These are phyloP conservation scores for Hemiscyllium ocellatum DNA, from an alignment of 2,113 vertebrate genomes.

Conservation along the genomic window DNA sequence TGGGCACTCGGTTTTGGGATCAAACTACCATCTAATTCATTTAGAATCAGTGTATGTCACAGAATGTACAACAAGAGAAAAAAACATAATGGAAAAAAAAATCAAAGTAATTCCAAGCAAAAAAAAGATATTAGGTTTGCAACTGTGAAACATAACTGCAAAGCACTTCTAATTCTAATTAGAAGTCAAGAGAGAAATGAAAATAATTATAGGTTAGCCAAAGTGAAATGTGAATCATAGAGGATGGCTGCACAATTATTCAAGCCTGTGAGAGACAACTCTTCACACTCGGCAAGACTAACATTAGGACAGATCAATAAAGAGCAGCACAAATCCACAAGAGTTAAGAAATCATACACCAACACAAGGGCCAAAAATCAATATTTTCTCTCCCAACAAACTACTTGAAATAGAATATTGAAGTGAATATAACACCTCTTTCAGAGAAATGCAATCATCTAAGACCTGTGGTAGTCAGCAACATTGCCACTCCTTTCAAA, in stretches of 20 bases:
- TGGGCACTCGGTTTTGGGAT: too few relatives aligned
- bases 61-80: not conserved
- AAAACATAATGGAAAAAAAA: not conserved
- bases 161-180: constrained; percentile 16
- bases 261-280: not conserved
- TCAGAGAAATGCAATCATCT: constrained; percentile 30
- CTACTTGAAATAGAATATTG: constrained; percentile 45
- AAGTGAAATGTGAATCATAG: not conserved
- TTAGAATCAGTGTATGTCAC: not conserved
- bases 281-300: constrained; percentile 41
- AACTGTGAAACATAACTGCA: not conserved
- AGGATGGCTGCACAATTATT: constrained; percentile 13
- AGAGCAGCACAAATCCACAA: constrained; percentile 46
- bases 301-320: constrained; percentile 47
- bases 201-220: not conserved
- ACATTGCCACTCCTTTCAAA: not conserved
- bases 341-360: constrained; percentile 48
- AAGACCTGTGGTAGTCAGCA: not conserved
- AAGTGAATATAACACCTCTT: constrained; percentile 45
- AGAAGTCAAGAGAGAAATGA: not conserved
- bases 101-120: not conserved
- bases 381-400: constrained; percentile 39
- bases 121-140: not conserved
- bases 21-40: not conserved
- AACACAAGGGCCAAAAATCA: constrained; percentile 42